phyloP scores from a whole-genome alignment of 2,888 invertebrate genomes.

The Drosophila robusta region DNA sequence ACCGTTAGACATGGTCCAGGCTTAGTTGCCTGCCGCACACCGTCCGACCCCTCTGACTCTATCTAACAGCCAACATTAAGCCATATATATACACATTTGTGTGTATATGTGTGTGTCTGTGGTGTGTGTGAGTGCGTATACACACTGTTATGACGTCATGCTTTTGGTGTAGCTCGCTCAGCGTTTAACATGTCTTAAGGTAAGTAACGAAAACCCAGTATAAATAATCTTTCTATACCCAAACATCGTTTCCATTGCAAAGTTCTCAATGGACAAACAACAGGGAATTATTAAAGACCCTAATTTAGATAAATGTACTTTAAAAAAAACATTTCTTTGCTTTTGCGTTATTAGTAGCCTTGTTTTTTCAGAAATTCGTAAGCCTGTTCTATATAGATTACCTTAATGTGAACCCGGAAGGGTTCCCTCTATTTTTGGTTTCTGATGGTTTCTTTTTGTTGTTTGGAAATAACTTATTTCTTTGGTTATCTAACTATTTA shows the following conservation, averaged over 20 bases:
- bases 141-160: conserved; percentile 52
- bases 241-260: conserved; percentile 54
- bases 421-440: too few relatives aligned
- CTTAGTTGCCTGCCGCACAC: conserved; percentile 15
- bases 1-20: conserved; percentile 57
- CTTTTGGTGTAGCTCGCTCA: conserved; percentile 47
- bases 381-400: too few relatives aligned
- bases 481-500: too few relatives aligned
- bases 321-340: too few relatives aligned
- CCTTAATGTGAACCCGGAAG: too few relatives aligned
- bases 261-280: conserved; percentile 58
- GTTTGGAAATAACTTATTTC: too few relatives aligned
- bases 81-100: conserved; percentile 15
- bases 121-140: conserved; percentile 21
- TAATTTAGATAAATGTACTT: too few relatives aligned
- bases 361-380: too few relatives aligned
- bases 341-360: not conserved
- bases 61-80: conserved; percentile 11
- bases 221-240: not conserved
- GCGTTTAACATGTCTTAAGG: conserved; percentile 54
- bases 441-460: too few relatives aligned
- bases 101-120: conserved; percentile 20
- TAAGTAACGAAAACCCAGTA: conserved; percentile 45
- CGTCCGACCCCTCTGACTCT: conserved; percentile 57
- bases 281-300: too few relatives aligned